Conservation (phyloP, 2,797 vertebrate species). For the Parambassis ranga region DNA sequence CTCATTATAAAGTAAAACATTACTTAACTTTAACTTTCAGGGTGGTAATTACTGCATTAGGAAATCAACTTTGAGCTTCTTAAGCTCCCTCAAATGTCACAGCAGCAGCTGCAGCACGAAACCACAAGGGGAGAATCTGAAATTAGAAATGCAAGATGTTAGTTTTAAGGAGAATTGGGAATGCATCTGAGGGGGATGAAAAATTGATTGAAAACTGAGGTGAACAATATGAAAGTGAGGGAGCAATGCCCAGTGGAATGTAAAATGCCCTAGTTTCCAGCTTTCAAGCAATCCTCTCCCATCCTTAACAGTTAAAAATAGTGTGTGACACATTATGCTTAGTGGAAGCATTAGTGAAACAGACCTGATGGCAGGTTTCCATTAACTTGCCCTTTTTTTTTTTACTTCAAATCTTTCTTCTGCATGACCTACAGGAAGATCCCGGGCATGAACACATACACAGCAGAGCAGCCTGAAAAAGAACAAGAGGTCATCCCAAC, state of each 20-base stretch:
- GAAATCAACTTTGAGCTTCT: conserved; percentile 41
- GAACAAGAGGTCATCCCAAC: conserved; percentile 79
- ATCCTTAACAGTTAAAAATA: conserved; percentile 72
- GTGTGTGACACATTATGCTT: conserved; percentile 64
- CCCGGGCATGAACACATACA: conserved; percentile 73
- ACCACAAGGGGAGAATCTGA: conserved; percentile 54
- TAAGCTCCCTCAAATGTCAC: conserved; percentile 54
- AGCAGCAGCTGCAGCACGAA: conserved; percentile 51
- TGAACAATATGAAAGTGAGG: conserved; percentile 75
- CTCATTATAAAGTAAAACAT: conserved; percentile 50
- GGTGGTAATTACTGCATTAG: conserved; percentile 49
- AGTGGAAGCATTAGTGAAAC: conserved; percentile 64
- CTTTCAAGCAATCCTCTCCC: conserved; percentile 61
- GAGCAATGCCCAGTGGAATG: conserved; percentile 67
- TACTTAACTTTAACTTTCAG: conserved; percentile 44
- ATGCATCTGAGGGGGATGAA: conserved; percentile 73
- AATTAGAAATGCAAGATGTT: conserved; percentile 72
- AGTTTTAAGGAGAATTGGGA: conserved; percentile 67
- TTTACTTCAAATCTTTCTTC: background rate
- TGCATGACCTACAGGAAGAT: conserved; percentile 68
- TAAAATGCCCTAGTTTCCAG: conserved; percentile 65
- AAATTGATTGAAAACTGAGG: conserved; percentile 77
- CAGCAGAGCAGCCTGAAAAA: conserved; percentile 75
- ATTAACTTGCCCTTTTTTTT: conserved; percentile 33
- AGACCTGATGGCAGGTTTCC: conserved; percentile 60